A percentile compares a stretch with the other conserved stretches of the same genome.
Conservation (phyloP, 2,888 invertebrate genomes). For the Hirtodrosophila histrioides region DNA sequence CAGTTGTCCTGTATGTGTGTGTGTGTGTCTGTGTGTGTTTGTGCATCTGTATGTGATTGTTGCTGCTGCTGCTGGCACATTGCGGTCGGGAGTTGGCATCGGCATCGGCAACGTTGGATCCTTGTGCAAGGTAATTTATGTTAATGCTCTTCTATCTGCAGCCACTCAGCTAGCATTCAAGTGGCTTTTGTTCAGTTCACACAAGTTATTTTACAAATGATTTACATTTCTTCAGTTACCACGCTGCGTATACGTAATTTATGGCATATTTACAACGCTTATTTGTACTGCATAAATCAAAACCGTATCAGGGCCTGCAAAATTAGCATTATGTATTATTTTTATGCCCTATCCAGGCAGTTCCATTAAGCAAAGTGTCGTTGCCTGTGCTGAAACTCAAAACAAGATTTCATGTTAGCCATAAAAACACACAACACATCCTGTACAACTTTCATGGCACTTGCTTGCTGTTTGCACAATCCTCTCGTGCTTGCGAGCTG, state of each 20-base stretch:
- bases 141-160: constrained; percentile 65
- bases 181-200: constrained; percentile 30
- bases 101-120: constrained; percentile 54
- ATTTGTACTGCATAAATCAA: constrained; percentile 61
- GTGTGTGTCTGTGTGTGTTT: constrained; percentile 27
- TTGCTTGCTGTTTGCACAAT: constrained; percentile 48
- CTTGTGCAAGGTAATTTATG: constrained; percentile 78
- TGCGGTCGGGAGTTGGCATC: constrained; percentile 39
- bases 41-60: constrained; percentile 43
- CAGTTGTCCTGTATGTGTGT: constrained; percentile 37
- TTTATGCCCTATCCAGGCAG: constrained; percentile 11
- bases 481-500: constrained; percentile 34
- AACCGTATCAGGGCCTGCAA: constrained; percentile 25
- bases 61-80: constrained; percentile 35
- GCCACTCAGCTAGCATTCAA: constrained; percentile 46
- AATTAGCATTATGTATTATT: constrained; percentile 56
- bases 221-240: constrained; percentile 69
- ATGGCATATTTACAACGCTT: constrained; percentile 68
- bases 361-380: constrained; percentile 39
- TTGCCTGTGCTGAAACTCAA: constrained; percentile 21
- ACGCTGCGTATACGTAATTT: constrained; percentile 61
- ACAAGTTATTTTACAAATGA: constrained; percentile 71
- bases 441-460: constrained; percentile 45
- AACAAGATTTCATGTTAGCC: constrained; percentile 50
- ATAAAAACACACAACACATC: constrained; percentile 51